phyloP scores from a whole-genome alignment of 2,888 invertebrate genomes.

The Alviniconcha strummeri region DNA sequence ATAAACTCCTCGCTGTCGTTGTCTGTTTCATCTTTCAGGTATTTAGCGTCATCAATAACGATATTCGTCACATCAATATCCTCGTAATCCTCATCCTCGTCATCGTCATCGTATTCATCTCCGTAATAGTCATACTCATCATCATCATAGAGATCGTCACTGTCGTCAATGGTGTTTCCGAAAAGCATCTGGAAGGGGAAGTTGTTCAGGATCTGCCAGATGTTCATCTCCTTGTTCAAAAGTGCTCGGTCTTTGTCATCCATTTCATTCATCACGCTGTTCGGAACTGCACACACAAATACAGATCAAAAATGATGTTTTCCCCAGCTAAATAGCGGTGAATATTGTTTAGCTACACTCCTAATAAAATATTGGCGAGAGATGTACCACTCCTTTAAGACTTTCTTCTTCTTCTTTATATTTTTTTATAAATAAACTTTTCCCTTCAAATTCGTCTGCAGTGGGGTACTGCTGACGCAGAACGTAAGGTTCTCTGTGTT shows the following conservation, averaged over 20 bases:
- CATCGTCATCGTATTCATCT: not conserved
- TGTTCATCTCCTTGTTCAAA: not conserved
- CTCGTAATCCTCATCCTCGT: not conserved
- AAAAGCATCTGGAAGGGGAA: slow-evolving; percentile 14
- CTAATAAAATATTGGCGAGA: too few species aligned
- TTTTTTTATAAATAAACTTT: too few species aligned
- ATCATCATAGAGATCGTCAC: not conserved
- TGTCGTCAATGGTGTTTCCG: not conserved
- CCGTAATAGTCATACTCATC: slow-evolving; percentile 1
- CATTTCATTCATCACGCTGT: not conserved
- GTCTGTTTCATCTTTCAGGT: not conserved
- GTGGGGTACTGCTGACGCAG: too few species aligned
- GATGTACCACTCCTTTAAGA: too few species aligned
- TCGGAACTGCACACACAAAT: not conserved
- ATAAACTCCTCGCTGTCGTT: not conserved
- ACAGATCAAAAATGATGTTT: too few species aligned
- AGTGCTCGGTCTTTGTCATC: not conserved
- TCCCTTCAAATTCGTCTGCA: too few species aligned
- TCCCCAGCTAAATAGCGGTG: too few species aligned
- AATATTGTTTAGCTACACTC: too few species aligned
- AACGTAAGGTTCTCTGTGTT: too few species aligned
- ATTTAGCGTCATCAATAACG: too few species aligned
- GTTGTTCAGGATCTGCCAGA: slow-evolving; percentile 21
- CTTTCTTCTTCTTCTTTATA: too few species aligned
- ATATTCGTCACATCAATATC: not conserved